Evolutionary conservation across 2,113 vertebrate genomes (phyloP).

Genomic region (Prionailurus viverrinus): DNA sequence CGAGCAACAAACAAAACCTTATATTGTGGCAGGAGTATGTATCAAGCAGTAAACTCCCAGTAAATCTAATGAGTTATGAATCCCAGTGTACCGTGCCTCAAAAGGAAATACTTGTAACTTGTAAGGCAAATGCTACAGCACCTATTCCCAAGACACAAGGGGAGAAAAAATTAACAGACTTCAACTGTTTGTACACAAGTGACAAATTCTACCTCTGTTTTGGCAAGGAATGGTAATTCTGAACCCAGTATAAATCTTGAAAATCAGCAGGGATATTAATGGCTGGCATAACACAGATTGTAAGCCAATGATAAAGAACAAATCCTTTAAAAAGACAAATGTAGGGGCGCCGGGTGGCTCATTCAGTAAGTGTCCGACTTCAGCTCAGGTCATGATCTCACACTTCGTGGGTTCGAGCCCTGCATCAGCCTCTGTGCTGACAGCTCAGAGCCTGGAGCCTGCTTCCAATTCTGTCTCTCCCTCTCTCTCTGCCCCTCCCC

Average conservation of each 20-base stretch:
- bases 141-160: not conserved
- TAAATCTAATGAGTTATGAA: not conserved
- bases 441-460: no score
- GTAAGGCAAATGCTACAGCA: not conserved
- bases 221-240: slow-evolving; percentile 21
- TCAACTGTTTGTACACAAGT: not conserved
- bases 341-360: not conserved
- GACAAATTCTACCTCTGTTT: not conserved
- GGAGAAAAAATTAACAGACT: not conserved
- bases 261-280: slow-evolving; percentile 21
- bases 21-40: not conserved
- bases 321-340: not conserved
- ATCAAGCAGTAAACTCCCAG: not conserved
- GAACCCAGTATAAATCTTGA: slow-evolving; percentile 40
- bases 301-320: not conserved
- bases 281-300: not conserved
- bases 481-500: no score
- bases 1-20: not conserved
- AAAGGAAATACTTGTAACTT: slow-evolving; percentile 2
- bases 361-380: no score
- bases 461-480: no score
- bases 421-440: no score
- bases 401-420: no score
- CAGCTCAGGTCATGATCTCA: no score
- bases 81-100: not conserved